Conservation (phyloP, 2,797 vertebrate species). For the Lagocephalus sceleratus region DNA sequence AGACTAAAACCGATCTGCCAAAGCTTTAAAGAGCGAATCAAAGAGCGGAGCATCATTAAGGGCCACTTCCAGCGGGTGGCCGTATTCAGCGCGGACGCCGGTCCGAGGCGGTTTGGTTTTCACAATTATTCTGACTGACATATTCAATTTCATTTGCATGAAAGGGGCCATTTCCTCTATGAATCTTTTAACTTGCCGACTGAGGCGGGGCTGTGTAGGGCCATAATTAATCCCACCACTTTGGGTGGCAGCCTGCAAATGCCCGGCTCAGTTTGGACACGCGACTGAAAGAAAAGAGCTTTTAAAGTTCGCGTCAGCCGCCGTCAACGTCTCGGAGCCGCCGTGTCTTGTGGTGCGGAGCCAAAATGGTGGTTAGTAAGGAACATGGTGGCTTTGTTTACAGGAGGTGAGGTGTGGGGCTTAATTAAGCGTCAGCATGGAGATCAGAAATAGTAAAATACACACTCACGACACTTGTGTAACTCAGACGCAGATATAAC, state of each 20-base stretch:
- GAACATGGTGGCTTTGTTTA: background rate
- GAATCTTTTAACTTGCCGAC: conserved; percentile 70
- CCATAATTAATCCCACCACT: conserved; percentile 78
- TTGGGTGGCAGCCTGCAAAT: conserved; percentile 68
- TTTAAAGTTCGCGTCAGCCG: conserved; percentile 74
- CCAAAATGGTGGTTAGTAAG: conserved; percentile 17
- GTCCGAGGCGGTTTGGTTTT: conserved; percentile 59
- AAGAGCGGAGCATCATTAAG: conserved; percentile 43
- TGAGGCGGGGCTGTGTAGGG: conserved; percentile 60
- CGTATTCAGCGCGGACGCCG: conserved; percentile 53
- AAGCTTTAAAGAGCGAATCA: conserved; percentile 53
- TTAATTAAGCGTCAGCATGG: conserved; percentile 23
- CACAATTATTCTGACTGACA: conserved; percentile 77
- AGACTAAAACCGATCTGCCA: conserved; percentile 49
- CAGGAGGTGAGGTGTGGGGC: conserved; percentile 20
- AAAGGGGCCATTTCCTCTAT: conserved; percentile 71
- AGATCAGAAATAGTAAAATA: conserved; percentile 18
- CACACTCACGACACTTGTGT: too few species aligned
- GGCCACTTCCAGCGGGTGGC: conserved; percentile 52
- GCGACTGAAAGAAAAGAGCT: conserved; percentile 54
- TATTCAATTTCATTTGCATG: conserved; percentile 78
- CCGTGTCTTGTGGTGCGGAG: conserved; percentile 24
- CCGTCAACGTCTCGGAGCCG: conserved; percentile 58
- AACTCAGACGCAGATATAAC: background rate
- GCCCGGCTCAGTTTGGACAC: conserved; percentile 55